A percentile compares a stretch with the other conserved stretches of the same genome.
phyloP scores from a whole-genome alignment of 2,113 vertebrate genomes.

The Rafetus swinhoei region DNA sequence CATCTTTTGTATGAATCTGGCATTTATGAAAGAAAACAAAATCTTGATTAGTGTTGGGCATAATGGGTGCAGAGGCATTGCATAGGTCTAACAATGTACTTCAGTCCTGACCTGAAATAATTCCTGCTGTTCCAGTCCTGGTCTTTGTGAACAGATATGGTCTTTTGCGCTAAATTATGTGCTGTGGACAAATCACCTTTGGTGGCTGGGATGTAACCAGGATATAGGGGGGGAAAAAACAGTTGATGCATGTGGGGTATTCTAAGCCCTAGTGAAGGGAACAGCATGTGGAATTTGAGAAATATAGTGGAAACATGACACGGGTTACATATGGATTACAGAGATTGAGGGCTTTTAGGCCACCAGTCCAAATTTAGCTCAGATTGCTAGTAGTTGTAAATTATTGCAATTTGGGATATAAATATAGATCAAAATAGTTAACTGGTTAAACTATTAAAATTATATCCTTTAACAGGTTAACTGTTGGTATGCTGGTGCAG shows the following conservation, averaged over 20 bases:
- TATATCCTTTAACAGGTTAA: too few relatives aligned
- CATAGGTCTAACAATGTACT: not conserved
- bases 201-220: not conserved
- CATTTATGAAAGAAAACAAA: not conserved
- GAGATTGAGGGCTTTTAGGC: not conserved
- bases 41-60: not conserved
- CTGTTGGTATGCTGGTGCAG: too few relatives aligned
- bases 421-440: too few relatives aligned
- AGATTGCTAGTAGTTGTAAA: not conserved
- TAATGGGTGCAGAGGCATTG: fast-evolving
- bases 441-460: too few relatives aligned
- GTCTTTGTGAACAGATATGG: not conserved
- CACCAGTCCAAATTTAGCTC: not conserved
- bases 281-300: fast-evolving
- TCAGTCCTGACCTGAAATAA: not conserved
- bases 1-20: not conserved
- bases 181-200: too few relatives aligned
- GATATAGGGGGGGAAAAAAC: not conserved
- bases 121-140: not conserved
- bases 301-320: fast-evolving
- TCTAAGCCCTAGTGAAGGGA: not conserved
- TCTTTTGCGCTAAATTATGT: not conserved
- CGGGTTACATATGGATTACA: not conserved
- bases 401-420: too few relatives aligned
- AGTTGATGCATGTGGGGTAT: not conserved